Base-by-base conservation (phyloP, 30 jellyfish, hydroid and myxozoan species). In the Hydractinia symbiolongicarpus region DNA sequence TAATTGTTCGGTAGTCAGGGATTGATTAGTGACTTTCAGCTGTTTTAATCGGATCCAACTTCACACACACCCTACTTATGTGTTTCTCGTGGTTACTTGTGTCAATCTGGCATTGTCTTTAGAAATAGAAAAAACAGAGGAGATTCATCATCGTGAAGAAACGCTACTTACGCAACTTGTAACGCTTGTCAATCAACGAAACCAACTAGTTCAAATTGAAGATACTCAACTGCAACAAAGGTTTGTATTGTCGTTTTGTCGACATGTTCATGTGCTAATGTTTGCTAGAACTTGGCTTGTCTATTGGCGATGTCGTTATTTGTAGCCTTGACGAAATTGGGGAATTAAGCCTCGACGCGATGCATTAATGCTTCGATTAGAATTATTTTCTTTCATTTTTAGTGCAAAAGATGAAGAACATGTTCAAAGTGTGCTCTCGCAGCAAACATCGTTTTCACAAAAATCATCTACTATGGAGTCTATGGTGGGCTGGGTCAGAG, bases 371-470 rank as follows among this genome's bases (percentile, higher is more conserved):
- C n/a, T n/a, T n/a, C n/a, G n/a, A n/a, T n/a, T n/a, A n/a, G n/a
- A n/a, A n/a, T 30, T 30, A 30, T 30, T 21, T 78, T 71, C 57
- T 30, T 50, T 8, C 4, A n/a, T 54, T 66, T 74, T 15, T 61
- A 91, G 98, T 82, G 98, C 96, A 21, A 96, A 91, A 49, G 98
- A 91, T 55, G 98, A 91, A 73, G 98, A 91, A 58, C 98, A 91
- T 53, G 98, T 91, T 53, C 96, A 91, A 71, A 79, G 77, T 15
- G 96, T 91, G 19, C 81, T 81, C 40, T 51, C 61, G 21, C 89
- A 81, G 79, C 82, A 81, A 53, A 67, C 82, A 7, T 50, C 84
- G 74, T 71, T 81, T 57, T 5, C 86, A 13, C 66, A 55, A 56
- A 53, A 61, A 55, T 17, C 61, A 53, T 9, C 85, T 54, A 20